Evolutionary conservation across 2,888 invertebrate genomes (phyloP), one percentile per base, ranked within the genome.

Genomic region (Drosophila phalerata): DNA sequence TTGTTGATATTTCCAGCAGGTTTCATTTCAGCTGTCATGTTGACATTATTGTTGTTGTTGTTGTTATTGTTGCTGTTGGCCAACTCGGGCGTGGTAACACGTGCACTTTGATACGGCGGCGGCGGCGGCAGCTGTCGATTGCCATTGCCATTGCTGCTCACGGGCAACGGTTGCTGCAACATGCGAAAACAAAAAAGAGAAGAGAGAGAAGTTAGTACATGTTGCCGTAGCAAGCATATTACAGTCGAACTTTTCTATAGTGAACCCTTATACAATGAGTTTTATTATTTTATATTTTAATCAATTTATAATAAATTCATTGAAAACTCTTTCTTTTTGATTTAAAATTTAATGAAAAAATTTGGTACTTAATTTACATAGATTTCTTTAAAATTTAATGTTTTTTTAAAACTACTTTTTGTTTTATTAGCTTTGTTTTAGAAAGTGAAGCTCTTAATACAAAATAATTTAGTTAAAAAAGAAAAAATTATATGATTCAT

Each of bases 91-190:
- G 86, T 77, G 11, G 81, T 77, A 2, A 90, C 71, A 22, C 90
- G 81, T 11, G 90, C 70, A 56, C 84, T 86, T 30, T 94, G 94
- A 90, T 96, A 96, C 2, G 96, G 96, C 52, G 95, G 95, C 62
- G 95, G 96, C 13, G 94, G 95, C 45, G 95, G 95, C 43, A 95
- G 93, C 57, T 94, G 94, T 66, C 95, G 95, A 51, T 77, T 77
- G 64, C 52, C 66, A 25, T 88, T 84, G 17, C 85, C 84, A 65
- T 87, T 85, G 69, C 72, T 81, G 58, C 68, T 79, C 13, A 62
- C 64, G n/a, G 73, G 30, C 60, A 81, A 47, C 49, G 62, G 34
- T 67, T 77, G 67, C 43, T 38, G 32, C 15, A 11, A 48, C 30
- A 48, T 8, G 17, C 30, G 15, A 11, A 3, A 30, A 11, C n/a